These are phyloP conservation scores for Acromyrmex heyeri DNA, from an alignment of 1,140 invertebrate species.

Conservation along the genomic window DNA sequence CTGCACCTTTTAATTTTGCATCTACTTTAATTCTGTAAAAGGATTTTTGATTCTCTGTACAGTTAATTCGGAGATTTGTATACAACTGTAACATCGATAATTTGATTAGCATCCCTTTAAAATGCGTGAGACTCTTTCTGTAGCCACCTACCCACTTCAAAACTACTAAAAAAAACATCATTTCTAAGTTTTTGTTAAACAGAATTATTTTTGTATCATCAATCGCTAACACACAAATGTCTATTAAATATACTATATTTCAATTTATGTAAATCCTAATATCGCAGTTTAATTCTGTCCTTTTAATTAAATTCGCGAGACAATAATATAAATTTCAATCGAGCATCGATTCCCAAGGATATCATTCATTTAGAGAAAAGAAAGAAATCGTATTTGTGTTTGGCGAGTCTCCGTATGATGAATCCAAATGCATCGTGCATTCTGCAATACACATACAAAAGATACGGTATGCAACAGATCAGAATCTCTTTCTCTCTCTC, in stretches of 20 bases:
- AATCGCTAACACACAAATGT: background rate
- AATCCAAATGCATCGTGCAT: constrained; percentile 48
- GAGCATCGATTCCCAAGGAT: background rate
- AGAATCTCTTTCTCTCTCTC: constrained; percentile 48
- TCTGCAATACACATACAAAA: constrained; percentile 24
- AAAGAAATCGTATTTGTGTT: background rate
- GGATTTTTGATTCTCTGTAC: no score
- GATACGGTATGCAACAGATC: background rate
- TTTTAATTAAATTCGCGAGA: background rate
- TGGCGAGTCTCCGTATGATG: background rate
- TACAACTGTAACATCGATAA: no score
- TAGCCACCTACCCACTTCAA: no score
- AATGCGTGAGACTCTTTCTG: no score
- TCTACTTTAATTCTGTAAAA: no score
- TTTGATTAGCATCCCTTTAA: no score
- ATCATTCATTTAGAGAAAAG: background rate
- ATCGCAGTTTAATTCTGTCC: background rate
- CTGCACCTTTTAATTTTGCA: no score
- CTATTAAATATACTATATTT: background rate
- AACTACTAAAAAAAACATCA: no score
- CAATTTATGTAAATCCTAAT: background rate
- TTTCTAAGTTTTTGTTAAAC: background rate
- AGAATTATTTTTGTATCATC: background rate
- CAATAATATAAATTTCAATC: background rate
- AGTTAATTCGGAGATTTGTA: no score